Base-by-base conservation (phyloP, 2,113 vertebrate species). In the Odontophorus gujanensis region DNA sequence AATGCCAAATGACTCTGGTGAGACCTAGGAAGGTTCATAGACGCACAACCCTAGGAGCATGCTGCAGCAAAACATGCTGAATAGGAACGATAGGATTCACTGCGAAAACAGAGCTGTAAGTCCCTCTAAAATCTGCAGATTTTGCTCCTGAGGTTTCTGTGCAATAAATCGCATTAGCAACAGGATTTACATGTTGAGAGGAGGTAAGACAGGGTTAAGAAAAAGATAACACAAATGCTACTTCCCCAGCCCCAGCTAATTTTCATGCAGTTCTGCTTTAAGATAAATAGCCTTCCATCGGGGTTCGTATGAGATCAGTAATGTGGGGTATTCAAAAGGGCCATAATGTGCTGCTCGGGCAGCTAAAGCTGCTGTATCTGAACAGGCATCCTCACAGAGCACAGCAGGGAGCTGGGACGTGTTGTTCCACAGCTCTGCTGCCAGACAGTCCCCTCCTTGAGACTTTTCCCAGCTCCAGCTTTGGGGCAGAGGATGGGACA, bases 211-310 rank as follows among this genome's bases (percentile, higher is more conserved):
- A 2, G 77, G 58, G 72, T 79, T 89, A 66, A 89, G 81, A 28
- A 53, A 82, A 79, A 75, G 84, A 50, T 89, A 89, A 78, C 50
- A 43, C 61, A 81, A 80, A 95, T 62, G 77, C 58, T 76, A 12
- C 66, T 82, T 81, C 61, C 74, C 32, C 11, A 34, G 67, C 43
- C 57, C 17, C 59, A 59, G 73, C 63, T 92, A 50, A 90, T 96
- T 93, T 93, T 92, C 81, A 77, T 62, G 57, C 72, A 73, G 19
- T 84, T 92, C 81, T 86, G 83, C 36, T 42, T 92, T 91, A n/a
- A 81, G 58, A 90, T 80, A 83, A 90, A 92, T 75, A 83, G 38
- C 62, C 58, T 67, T 58, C 40, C 57, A 13, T 5, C 1, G 5
- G 7, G 30, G 93, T 86, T 92, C 75, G 36, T 69, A 69, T 0